A percentile compares a stretch with the other conserved stretches of the same genome.
These are phyloP conservation scores for Aporophyla nigra DNA, from an alignment of 2,888 invertebrate species.

Conservation along the genomic window DNA sequence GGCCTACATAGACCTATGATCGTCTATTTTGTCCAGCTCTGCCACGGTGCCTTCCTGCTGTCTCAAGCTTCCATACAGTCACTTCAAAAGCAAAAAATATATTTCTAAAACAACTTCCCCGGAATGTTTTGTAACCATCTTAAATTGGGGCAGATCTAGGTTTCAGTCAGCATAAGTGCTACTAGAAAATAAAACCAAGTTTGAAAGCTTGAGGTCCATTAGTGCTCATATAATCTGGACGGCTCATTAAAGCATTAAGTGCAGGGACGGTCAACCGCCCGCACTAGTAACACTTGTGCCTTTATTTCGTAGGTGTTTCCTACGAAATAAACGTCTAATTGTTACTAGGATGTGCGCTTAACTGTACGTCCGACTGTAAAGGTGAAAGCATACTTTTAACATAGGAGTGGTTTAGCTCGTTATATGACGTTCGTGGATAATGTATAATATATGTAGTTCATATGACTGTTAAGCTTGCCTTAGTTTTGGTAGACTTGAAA, in stretches of 20 bases:
- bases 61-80: background rate
- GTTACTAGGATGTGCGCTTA: background rate
- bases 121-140: background rate
- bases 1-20: background rate
- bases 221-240: slow-evolving; percentile 57
- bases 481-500: background rate
- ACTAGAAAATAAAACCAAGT: slow-evolving; percentile 45
- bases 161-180: slow-evolving; percentile 19
- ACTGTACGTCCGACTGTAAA: slow-evolving; percentile 52
- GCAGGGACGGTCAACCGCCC: slow-evolving; percentile 35
- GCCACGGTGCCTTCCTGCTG: background rate
- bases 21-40: background rate
- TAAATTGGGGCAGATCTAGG: background rate
- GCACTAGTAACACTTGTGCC: background rate
- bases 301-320: no score
- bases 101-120: background rate
- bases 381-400: slow-evolving; percentile 63
- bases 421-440: no score
- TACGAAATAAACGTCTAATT: background rate
- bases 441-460: no score
- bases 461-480: slow-evolving; percentile 49
- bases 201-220: slow-evolving; percentile 53
- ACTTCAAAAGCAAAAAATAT: background rate
- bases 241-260: slow-evolving; percentile 67
- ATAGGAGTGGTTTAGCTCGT: slow-evolving; percentile 66